A percentile compares a stretch with the other conserved stretches of the same genome.
Evolutionary conservation across 2,113 vertebrate species (phyloP).

Genomic region (Azemiops feae): DNA sequence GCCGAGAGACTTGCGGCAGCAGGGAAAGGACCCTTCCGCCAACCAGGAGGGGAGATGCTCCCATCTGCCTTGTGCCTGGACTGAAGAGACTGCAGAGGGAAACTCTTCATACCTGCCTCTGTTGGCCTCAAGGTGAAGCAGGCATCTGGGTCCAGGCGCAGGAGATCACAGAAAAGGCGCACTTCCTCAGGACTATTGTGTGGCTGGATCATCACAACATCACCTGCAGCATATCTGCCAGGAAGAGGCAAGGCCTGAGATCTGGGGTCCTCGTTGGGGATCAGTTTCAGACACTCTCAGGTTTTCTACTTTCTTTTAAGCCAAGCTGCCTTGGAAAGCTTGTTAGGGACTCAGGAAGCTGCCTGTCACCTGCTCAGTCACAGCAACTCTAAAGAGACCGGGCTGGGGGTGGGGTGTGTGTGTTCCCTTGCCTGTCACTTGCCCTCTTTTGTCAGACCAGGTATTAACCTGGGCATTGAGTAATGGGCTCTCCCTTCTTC

Average conservation of each 20-base stretch:
- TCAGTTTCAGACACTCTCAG: neutral
- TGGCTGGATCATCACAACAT: constrained; percentile 85
- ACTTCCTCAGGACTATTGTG: constrained; percentile 73
- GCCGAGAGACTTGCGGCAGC: rapidly evolving
- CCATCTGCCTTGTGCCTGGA: neutral
- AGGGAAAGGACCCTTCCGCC: too few species aligned
- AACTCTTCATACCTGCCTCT: constrained; percentile 54
- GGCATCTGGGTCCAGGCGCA: constrained; percentile 76
- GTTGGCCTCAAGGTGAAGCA: constrained; percentile 73
- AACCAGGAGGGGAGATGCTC: neutral
- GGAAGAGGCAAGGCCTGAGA: neutral
- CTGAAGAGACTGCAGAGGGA: rapidly evolving
- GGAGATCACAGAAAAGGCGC: constrained; percentile 79
- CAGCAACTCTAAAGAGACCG: neutral
- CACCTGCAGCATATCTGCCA: constrained; percentile 80
- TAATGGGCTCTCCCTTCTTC: neutral
- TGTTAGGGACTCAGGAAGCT: neutral
- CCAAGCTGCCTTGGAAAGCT: neutral
- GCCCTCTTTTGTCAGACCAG: neutral
- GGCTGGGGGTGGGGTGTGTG: neutral
- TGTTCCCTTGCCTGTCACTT: neutral
- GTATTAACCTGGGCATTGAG: neutral
- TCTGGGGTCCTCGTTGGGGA: rapidly evolving
- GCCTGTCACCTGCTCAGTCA: rapidly evolving
- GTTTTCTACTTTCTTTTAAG: neutral